Evolutionary conservation across 1,140 invertebrate genomes (phyloP).

Genomic region (Diprion similis): DNA sequence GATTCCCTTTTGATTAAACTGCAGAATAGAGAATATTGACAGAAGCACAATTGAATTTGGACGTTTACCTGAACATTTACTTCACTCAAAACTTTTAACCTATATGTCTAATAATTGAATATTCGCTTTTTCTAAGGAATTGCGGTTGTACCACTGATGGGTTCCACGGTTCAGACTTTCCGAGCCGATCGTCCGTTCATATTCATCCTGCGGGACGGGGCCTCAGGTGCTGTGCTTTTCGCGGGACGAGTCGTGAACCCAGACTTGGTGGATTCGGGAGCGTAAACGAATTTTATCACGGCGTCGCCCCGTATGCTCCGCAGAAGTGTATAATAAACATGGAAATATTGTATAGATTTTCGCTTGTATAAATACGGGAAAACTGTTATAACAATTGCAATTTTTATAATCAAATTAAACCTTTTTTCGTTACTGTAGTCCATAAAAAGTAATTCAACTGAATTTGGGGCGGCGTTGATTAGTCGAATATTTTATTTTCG

Average conservation of each 20-base stretch:
- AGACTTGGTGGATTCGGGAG: not conserved
- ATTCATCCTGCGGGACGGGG: slow-evolving; percentile 72
- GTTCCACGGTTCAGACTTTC: slow-evolving; percentile 58
- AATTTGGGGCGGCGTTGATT: too few species aligned
- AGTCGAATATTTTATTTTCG: too few species aligned
- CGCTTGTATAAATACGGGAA: too few species aligned
- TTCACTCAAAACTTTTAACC: slow-evolving; percentile 10
- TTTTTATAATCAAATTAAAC: too few species aligned
- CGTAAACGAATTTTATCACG: not conserved
- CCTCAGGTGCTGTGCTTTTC: slow-evolving; percentile 69
- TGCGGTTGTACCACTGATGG: slow-evolving; percentile 67
- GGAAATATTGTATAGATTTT: not conserved
- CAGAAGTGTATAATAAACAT: not conserved
- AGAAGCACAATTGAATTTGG: too few species aligned
- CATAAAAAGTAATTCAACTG: too few species aligned
- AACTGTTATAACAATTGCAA: too few species aligned
- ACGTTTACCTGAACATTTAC: not conserved
- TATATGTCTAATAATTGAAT: slow-evolving; percentile 5
- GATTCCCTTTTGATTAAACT: too few species aligned
- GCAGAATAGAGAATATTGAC: too few species aligned
- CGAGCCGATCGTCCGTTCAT: slow-evolving; percentile 74
- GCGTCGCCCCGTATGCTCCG: not conserved
- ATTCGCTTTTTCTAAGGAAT: slow-evolving; percentile 40
- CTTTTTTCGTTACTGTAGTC: too few species aligned
- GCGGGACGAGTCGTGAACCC: slow-evolving; percentile 69